Conservation (phyloP, 1,140 invertebrate genomes). For the Aphaenogaster floridana region DNA sequence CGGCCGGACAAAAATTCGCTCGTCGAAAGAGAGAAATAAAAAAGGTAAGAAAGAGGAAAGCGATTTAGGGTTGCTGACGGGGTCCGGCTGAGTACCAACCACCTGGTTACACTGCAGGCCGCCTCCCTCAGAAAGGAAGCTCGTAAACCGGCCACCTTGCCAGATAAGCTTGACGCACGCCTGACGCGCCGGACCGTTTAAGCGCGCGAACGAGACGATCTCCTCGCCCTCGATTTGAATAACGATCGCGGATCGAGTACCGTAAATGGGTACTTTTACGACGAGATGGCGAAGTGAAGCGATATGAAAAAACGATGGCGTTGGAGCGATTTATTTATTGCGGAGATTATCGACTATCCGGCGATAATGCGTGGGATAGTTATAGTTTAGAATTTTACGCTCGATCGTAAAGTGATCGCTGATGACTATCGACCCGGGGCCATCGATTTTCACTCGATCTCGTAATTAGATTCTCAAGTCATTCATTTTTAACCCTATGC, state of each 20-base stretch:
- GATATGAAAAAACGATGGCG: neutral
- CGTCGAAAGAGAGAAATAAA: neutral
- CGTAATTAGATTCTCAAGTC: neutral
- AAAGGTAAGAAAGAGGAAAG: neutral
- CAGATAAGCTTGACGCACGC: conserved; percentile 69
- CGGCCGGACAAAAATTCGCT: conserved; percentile 26
- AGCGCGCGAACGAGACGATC: conserved; percentile 45
- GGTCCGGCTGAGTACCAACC: conserved; percentile 39
- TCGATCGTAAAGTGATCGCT: neutral
- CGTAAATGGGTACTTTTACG: conserved; percentile 33
- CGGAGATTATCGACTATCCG: neutral
- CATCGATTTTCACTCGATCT: neutral
- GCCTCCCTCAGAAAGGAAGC: conserved; percentile 56
- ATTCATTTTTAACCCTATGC: neutral
- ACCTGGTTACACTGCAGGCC: conserved; percentile 66
- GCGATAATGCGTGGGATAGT: neutral
- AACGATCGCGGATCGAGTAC: conserved; percentile 42
- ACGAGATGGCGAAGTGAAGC: neutral
- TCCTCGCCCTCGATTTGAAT: conserved; percentile 45
- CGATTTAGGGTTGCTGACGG: conserved; percentile 49
- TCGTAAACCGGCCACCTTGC: conserved; percentile 78
- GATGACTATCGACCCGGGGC: neutral
- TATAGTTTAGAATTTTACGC: conserved; percentile 25
- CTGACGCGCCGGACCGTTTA: conserved; percentile 23
- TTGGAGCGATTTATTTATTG: conserved; percentile 19